A percentile compares a stretch with the other conserved stretches of the same genome.
These are phyloP conservation scores for Archaeoteleia sp. DNA, from an alignment of 2,888 invertebrate genomes.

Conservation along the genomic window DNA sequence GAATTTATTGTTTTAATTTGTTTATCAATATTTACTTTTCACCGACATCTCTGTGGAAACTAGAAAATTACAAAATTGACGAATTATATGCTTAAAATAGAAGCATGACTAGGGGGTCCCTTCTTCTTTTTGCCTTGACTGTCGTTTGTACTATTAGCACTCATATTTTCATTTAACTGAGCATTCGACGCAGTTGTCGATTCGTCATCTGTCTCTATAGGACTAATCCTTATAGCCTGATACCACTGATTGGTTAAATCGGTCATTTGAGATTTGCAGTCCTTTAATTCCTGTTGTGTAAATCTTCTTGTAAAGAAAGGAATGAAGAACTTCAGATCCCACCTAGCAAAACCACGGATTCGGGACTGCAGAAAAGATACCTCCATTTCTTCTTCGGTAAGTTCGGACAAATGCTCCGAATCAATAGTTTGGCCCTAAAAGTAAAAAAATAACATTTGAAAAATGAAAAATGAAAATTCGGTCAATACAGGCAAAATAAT, in stretches of 20 bases:
- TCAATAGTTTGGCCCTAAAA: constrained; percentile 89
- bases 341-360: constrained; percentile 90
- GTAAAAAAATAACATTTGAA: no score
- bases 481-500: no score
- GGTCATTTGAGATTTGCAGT: constrained; percentile 97
- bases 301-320: constrained; percentile 97
- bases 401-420: constrained; percentile 93
- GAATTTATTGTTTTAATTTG: no score
- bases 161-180: constrained; percentile 59
- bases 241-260: constrained; percentile 98
- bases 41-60: no score
- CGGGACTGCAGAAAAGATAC: constrained; percentile 88
- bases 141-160: constrained; percentile 32
- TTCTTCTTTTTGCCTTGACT: constrained; percentile 57
- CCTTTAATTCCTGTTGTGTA: constrained; percentile 95
- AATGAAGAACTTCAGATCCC: constrained; percentile 94
- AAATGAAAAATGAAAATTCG: no score
- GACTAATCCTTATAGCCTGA: constrained; percentile 93
- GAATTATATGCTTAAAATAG: constrained; percentile 70
- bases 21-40: no score
- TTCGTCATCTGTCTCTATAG: constrained; percentile 87
- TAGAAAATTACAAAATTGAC: no score
- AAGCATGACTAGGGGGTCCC: constrained; percentile 67
- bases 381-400: constrained; percentile 95
- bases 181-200: constrained; percentile 69